Base-by-base conservation (phyloP, 1,140 invertebrate genomes). In the Macrobrachium rosenbergii region DNA sequence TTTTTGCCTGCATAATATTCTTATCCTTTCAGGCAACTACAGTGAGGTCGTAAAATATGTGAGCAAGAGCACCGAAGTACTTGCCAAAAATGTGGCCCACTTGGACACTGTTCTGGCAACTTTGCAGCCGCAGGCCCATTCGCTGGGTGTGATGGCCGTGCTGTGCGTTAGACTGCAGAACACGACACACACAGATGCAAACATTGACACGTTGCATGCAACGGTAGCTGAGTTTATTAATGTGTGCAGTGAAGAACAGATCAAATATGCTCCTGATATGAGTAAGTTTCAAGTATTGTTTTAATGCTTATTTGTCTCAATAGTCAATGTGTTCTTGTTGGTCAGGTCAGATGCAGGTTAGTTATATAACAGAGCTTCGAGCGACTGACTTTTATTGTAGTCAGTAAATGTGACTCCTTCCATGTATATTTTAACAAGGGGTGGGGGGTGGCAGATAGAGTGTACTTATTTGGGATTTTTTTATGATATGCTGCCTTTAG, bases 21-120 rank as follows among this genome's bases (percentile, higher is more conserved):
- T 60, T 59, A 12, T 64, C 60, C 64, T 88, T 82, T 16, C 87
- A 88, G 95, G 96, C 96, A 97, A 95, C 91, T 97, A 95, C 92
- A 93, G 95, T 52, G 96, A 97, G 89, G 92, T 98, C 63, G 95
- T 94, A 90, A 96, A 97, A 73, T 94, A 95, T 89, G 94, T 98
- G 89, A 94, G 92, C 72, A 97, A 98, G 91, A 96, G 95, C 72
- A 94, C 94, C 73, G 96, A 98, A 72, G 92, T 96, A 1, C 92
- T 98, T n/a, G 92, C 94, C 67, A 95, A 96, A 90, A 97, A 98
- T 93, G 94, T 93, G 89, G 94, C 94, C 86, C 96, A 97, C 91
- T 92, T 98, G 87, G 97, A 97, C 91, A 98, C 95, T 92, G 97
- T 90, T n/a, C 82, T 86, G 58, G 88, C 89, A 59, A 89, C 88